Evolutionary conservation across 1,140 invertebrate species (phyloP), one percentile per base, ranked within the genome.

Genomic region (Vollenhovia emeryi): DNA sequence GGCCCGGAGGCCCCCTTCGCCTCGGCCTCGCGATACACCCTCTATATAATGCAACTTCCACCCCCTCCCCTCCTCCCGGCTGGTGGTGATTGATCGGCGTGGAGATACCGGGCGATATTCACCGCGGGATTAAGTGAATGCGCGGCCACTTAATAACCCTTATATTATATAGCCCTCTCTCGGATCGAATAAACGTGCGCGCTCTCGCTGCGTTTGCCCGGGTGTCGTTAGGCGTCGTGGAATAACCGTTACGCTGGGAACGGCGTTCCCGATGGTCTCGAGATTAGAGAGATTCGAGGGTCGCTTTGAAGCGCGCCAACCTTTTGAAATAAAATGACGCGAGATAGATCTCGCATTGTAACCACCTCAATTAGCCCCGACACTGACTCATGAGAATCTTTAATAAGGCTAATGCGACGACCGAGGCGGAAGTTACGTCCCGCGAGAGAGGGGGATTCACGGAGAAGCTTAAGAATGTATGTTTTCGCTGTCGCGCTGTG

Each of bases 41-140:
- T 82, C 78, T 45, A 45, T 82, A 71, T 82, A 73, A 82, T 82
- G 78, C 66, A 57, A 82, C 78, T 82, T 82, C 78, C 78, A 82
- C 68, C 36, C 30, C 82, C 64, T 6, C 48, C 48, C 15, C 13
- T 48, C 4, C 45, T 64, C 24, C 13, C 52, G 45, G 60, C 50
- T 73, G 45, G 59, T 88, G 84, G 91, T 95, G 94, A 95, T 95
- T 95, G 93, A 94, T 95, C 91, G 93, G 92, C 92, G 86, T 89
- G 87, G 91, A 94, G 93, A 95, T 95, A 94, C 92, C 92, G 90
- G 80, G 89, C 87, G 93, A 94, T 94, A 94, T 94, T 94, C 94
- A 92, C 92, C 91, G 88, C 89, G 86, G 93, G 93, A 95, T 94
- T 94, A 95, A 94, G 93, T 95, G 93, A 95, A 95, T 94, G 91